Conservation (phyloP, 2,888 invertebrate species). For the Plutella xylostella region DNA sequence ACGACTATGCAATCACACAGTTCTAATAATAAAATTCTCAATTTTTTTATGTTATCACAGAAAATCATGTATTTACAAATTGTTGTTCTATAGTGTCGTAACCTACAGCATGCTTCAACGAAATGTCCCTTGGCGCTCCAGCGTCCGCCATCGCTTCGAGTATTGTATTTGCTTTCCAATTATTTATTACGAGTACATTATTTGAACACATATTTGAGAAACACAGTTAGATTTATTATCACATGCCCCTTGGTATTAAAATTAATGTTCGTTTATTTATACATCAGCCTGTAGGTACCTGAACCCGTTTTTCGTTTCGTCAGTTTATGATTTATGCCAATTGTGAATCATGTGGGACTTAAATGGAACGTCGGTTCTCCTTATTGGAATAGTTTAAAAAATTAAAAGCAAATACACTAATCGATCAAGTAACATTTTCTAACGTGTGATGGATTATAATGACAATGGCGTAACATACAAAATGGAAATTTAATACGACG, state of each 20-base stretch:
- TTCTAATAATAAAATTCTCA: constrained; percentile 61
- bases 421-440: constrained; percentile 28
- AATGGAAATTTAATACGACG: constrained; percentile 28
- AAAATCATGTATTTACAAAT: constrained; percentile 72
- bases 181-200: no score
- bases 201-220: no score
- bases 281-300: neutral
- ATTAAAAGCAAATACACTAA: constrained; percentile 26
- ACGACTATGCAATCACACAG: constrained; percentile 66
- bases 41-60: constrained; percentile 67
- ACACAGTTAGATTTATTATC: neutral
- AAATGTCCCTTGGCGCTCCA: constrained; percentile 37
- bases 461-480: constrained; percentile 35
- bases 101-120: constrained; percentile 54
- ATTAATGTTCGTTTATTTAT: no score
- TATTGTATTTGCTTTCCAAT: no score
- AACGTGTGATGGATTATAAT: constrained; percentile 38
- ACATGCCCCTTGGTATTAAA: neutral
- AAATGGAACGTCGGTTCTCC: no score
- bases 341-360: neutral
- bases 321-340: neutral
- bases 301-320: neutral
- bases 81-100: constrained; percentile 61
- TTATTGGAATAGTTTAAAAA: neutral
- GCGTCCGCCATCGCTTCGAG: no score